Conservation (phyloP, 2,888 invertebrate genomes). For the Cylloceria caligata region DNA sequence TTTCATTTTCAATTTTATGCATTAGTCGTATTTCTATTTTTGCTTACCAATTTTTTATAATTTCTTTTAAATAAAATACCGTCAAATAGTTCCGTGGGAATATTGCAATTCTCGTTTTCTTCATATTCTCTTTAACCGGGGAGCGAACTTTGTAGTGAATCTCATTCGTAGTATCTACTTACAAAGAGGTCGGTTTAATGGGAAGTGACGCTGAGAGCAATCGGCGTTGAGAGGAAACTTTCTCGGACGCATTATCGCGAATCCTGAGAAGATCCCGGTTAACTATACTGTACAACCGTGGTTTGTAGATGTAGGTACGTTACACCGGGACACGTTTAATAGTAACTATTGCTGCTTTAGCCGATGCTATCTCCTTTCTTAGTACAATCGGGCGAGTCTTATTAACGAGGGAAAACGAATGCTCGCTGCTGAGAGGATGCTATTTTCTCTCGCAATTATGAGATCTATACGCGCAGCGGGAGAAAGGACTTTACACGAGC, state of each 20-base stretch:
- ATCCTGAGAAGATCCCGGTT: slow-evolving; percentile 44
- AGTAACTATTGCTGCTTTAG: slow-evolving; percentile 15
- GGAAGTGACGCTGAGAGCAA: slow-evolving; percentile 47
- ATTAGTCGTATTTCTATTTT: neutral
- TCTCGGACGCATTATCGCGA: slow-evolving; percentile 46
- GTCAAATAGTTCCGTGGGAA: neutral
- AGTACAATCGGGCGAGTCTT: slow-evolving; percentile 53
- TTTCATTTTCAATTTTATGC: neutral
- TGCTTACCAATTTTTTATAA: neutral
- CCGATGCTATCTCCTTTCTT: slow-evolving; percentile 48
- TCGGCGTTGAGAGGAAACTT: slow-evolving; percentile 47
- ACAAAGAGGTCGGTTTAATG: slow-evolving; percentile 58
- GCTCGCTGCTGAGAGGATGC: slow-evolving; percentile 32
- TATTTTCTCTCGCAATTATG: slow-evolving; percentile 62
- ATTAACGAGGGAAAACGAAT: slow-evolving; percentile 61
- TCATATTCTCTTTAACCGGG: neutral
- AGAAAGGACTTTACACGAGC: slow-evolving; percentile 36
- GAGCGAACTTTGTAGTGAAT: neutral
- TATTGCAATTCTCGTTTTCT: neutral
- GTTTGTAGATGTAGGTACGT: neutral
- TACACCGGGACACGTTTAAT: slow-evolving; percentile 52
- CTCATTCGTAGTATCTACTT: slow-evolving; percentile 2
- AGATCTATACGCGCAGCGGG: slow-evolving; percentile 32
- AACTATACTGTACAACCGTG: neutral
- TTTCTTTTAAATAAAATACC: neutral